A percentile compares a stretch with the other conserved stretches of the same genome.
Evolutionary conservation across 2,888 invertebrate species (phyloP).

Genomic region (Acrocera orbiculus): DNA sequence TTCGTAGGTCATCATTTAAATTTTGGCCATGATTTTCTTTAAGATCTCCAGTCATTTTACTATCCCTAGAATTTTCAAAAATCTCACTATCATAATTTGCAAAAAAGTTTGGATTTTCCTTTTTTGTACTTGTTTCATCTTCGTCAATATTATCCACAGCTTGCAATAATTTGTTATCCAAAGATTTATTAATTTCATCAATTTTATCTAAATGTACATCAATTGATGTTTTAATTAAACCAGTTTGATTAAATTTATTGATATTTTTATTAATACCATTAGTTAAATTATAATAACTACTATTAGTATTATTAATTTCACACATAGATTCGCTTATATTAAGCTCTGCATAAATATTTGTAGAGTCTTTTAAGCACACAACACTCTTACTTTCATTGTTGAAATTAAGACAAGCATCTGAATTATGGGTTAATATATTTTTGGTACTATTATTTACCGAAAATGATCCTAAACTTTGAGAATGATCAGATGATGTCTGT

Average conservation of each 20-base stretch:
- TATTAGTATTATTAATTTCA: too few relatives aligned
- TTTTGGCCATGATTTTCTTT: not conserved
- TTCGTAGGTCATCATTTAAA: not conserved
- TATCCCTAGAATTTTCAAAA: not conserved
- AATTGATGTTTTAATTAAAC: slow-evolving; percentile 20
- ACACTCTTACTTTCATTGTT: too few relatives aligned
- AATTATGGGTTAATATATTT: too few relatives aligned
- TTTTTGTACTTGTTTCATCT: too few relatives aligned
- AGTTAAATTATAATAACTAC: not conserved
- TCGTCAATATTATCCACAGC: too few relatives aligned
- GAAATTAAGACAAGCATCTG: too few relatives aligned
- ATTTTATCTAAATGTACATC: slow-evolving; percentile 28
- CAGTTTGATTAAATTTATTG: too few relatives aligned
- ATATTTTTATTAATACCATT: slow-evolving; percentile 3
- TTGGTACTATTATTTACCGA: slow-evolving; percentile 32
- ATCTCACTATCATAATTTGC: not conserved
- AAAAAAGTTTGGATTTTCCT: not conserved
- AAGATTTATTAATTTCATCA: slow-evolving; percentile 25
- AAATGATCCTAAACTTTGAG: slow-evolving; percentile 28
- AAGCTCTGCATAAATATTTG: too few relatives aligned
- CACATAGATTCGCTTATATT: too few relatives aligned
- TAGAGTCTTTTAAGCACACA: too few relatives aligned
- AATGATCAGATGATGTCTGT: too few relatives aligned
- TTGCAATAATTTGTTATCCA: slow-evolving; percentile 27
- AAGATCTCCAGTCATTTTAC: not conserved